These are phyloP conservation scores for Lissonota sp. DNA, from an alignment of 2,888 invertebrate species.

Conservation along the genomic window DNA sequence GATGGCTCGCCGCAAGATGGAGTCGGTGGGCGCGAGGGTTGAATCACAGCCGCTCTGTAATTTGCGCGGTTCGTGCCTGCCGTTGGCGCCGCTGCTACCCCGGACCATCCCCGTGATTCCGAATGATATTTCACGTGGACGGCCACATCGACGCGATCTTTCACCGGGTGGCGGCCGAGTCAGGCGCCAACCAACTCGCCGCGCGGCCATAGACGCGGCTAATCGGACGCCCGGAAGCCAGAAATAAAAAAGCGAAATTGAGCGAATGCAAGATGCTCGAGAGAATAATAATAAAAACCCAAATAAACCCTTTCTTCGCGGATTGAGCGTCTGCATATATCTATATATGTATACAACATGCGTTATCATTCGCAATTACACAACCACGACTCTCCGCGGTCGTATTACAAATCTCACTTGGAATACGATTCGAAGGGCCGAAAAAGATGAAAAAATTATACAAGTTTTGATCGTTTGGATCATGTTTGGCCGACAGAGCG, in stretches of 20 bases:
- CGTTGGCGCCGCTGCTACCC: slow-evolving; percentile 31
- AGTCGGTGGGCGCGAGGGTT: slow-evolving; percentile 43
- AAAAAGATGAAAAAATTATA: slow-evolving; percentile 72
- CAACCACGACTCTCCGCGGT: slow-evolving; percentile 46
- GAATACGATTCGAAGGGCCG: slow-evolving; percentile 23
- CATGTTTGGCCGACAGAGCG: too few species aligned
- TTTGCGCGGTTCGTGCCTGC: slow-evolving; percentile 79
- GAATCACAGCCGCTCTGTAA: slow-evolving; percentile 75
- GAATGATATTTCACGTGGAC: slow-evolving; percentile 71
- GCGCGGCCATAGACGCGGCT: not conserved
- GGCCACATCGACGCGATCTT: slow-evolving; percentile 16
- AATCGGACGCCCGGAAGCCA: slow-evolving; percentile 24
- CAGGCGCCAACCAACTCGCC: not conserved
- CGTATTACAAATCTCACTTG: slow-evolving; percentile 74
- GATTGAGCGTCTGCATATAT: slow-evolving; percentile 24
- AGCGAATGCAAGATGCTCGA: slow-evolving; percentile 5
- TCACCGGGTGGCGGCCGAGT: slow-evolving; percentile 37
- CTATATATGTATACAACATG: slow-evolving; percentile 29
- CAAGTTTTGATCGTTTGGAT: slow-evolving; percentile 72
- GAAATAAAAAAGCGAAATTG: slow-evolving; percentile 23
- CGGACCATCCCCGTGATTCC: slow-evolving; percentile 65
- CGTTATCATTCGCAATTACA: slow-evolving; percentile 75
- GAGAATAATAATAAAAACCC: slow-evolving; percentile 34
- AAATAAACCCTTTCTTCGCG: slow-evolving; percentile 30
- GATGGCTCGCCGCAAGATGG: slow-evolving; percentile 52